These are phyloP conservation scores for Crepidodera aurea DNA, from an alignment of 2,888 invertebrate species.

Conservation along the genomic window DNA sequence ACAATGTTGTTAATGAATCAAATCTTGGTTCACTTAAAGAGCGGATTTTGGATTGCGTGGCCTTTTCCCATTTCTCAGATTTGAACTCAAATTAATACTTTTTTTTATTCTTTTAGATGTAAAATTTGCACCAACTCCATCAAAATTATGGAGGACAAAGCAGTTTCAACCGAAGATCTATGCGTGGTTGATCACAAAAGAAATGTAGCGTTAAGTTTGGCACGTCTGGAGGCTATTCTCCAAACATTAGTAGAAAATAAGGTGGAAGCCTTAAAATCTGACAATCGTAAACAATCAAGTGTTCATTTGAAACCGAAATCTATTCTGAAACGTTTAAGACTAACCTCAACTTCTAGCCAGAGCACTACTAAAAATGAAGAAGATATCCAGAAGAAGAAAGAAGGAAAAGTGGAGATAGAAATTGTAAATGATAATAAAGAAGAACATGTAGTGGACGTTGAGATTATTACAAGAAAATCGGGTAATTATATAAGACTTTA, in stretches of 20 bases:
- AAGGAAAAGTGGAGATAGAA: constrained; percentile 26
- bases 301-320: constrained; percentile 60
- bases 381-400: constrained; percentile 32
- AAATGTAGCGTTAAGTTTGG: constrained; percentile 64
- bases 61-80: too few relatives aligned
- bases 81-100: too few relatives aligned
- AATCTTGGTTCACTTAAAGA: too few relatives aligned
- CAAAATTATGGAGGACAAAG: constrained; percentile 68
- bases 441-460: neutral
- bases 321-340: constrained; percentile 54
- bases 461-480: constrained; percentile 9
- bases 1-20: too few relatives aligned
- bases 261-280: constrained; percentile 69
- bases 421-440: constrained; percentile 1
- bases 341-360: constrained; percentile 37
- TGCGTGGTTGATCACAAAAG: constrained; percentile 46
- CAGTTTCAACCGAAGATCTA: constrained; percentile 74
- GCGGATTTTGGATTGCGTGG: too few relatives aligned
- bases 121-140: neutral
- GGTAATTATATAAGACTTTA: constrained; percentile 12
- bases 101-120: neutral
- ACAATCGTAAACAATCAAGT: constrained; percentile 56
- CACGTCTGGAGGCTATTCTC: constrained; percentile 73
- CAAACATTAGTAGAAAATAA: constrained; percentile 77
- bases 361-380: constrained; percentile 35